phyloP scores from a whole-genome alignment of 2,797 vertebrate genomes.

The Loriculus beryllinus region DNA sequence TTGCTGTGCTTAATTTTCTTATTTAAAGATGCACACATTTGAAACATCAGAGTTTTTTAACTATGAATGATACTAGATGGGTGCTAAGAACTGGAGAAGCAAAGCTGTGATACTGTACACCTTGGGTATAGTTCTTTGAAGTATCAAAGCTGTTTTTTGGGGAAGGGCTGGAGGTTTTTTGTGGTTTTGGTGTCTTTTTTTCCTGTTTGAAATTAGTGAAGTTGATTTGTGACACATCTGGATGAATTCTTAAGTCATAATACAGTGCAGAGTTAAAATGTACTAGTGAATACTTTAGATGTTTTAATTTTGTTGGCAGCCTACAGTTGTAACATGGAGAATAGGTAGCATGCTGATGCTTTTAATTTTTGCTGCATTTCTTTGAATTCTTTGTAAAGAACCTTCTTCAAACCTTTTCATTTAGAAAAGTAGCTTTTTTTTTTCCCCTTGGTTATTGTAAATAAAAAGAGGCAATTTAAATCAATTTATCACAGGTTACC shows the following conservation, averaged over 20 bases:
- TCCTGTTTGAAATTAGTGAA: neutral
- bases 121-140: neutral
- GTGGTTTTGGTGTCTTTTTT: neutral
- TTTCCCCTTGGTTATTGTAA: neutral
- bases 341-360: neutral
- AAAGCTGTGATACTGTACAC: neutral
- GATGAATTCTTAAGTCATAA: slow-evolving; percentile 22
- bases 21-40: neutral
- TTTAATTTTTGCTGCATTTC: neutral
- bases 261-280: slow-evolving; percentile 24
- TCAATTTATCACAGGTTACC: accelerated
- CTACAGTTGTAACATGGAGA: neutral
- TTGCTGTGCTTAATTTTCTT: neutral
- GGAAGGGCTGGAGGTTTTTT: neutral
- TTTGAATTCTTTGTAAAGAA: neutral
- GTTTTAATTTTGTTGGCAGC: neutral
- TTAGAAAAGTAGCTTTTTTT: neutral
- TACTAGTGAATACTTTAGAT: neutral
- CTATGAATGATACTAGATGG: neutral
- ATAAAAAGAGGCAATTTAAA: neutral
- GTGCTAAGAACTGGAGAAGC: neutral
- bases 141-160: neutral
- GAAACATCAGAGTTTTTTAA: neutral
- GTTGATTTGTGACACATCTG: neutral
- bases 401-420: neutral